Evolutionary conservation across 2,888 invertebrate species (phyloP).

Genomic region (Leptothorax acervorum): DNA sequence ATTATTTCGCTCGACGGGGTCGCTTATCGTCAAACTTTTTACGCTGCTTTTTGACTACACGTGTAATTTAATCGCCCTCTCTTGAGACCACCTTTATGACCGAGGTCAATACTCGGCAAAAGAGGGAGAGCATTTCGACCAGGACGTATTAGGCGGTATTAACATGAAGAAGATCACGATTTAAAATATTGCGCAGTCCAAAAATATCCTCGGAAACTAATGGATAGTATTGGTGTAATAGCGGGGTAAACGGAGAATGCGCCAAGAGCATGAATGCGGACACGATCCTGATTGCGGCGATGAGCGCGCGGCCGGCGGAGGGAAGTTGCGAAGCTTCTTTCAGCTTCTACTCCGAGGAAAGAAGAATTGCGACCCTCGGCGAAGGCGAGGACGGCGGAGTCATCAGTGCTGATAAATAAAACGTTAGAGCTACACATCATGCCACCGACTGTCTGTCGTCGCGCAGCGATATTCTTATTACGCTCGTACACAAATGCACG

Average conservation of each 20-base stretch:
- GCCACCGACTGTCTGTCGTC: slow-evolving; percentile 74
- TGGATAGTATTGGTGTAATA: not conserved
- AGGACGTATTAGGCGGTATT: not conserved
- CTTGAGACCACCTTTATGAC: not conserved
- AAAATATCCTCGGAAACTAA: slow-evolving; percentile 28
- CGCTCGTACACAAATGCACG: slow-evolving; percentile 59
- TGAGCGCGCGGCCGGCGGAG: slow-evolving; percentile 45
- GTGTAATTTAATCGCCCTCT: slow-evolving; percentile 32
- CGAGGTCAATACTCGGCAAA: slow-evolving; percentile 16
- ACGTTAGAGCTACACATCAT: slow-evolving; percentile 78
- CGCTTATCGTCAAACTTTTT: not conserved
- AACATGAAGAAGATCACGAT: slow-evolving; percentile 7
- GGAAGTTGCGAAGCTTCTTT: slow-evolving; percentile 58
- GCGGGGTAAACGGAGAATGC: not conserved
- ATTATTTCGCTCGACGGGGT: not conserved
- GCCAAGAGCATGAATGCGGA: not conserved
- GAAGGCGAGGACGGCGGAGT: slow-evolving; percentile 76
- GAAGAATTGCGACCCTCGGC: slow-evolving; percentile 64
- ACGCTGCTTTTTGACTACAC: not conserved
- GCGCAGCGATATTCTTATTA: slow-evolving; percentile 76
- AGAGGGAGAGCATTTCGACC: not conserved
- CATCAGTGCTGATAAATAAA: slow-evolving; percentile 84
- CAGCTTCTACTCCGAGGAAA: slow-evolving; percentile 60
- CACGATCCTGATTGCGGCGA: slow-evolving; percentile 61
- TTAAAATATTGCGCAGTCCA: slow-evolving; percentile 25